Percentiles rank a stretch among this genome's conserved stretches.
phyloP scores from a whole-genome alignment of 2,113 vertebrate genomes.

The Marmota flaviventris region DNA sequence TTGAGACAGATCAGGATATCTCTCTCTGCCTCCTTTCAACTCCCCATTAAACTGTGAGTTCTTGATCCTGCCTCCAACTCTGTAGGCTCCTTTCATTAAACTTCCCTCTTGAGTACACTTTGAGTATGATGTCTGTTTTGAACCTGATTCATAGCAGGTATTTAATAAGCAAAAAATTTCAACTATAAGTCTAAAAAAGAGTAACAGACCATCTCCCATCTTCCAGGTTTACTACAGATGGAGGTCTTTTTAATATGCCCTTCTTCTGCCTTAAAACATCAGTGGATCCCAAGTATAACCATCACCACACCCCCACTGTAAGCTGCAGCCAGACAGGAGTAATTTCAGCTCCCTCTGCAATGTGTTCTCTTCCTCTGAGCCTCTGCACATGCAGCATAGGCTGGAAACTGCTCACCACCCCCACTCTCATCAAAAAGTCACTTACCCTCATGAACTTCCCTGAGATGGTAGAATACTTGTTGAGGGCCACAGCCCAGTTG shows the following conservation, averaged over 20 bases:
- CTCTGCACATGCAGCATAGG: neutral
- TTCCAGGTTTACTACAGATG: neutral
- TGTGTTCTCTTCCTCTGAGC: slow-evolving; percentile 48
- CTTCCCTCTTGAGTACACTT: neutral
- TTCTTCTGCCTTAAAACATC: slow-evolving; percentile 20
- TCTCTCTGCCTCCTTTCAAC: too few relatives aligned
- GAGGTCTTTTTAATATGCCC: slow-evolving; percentile 4
- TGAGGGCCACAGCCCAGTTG: too few relatives aligned
- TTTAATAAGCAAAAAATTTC: neutral
- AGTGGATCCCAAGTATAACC: neutral
- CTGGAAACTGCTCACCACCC: slow-evolving; percentile 10
- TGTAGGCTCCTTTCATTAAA: too few relatives aligned
- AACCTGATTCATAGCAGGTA: neutral
- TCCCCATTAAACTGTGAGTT: too few relatives aligned
- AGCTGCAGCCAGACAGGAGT: slow-evolving; percentile 24
- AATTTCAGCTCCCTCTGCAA: slow-evolving; percentile 71
- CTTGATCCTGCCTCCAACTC: too few relatives aligned
- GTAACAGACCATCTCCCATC: neutral
- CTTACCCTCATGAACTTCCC: too few relatives aligned
- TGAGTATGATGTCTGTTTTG: slow-evolving; percentile 22
- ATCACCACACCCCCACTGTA: neutral
- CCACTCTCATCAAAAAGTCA: too few relatives aligned
- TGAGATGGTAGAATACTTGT: too few relatives aligned
- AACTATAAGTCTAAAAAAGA: too few relatives aligned
- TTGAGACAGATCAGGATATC: too few relatives aligned